These are phyloP conservation scores for Spea hammondii DNA, from an alignment of 2,797 vertebrate species.

Conservation along the genomic window DNA sequence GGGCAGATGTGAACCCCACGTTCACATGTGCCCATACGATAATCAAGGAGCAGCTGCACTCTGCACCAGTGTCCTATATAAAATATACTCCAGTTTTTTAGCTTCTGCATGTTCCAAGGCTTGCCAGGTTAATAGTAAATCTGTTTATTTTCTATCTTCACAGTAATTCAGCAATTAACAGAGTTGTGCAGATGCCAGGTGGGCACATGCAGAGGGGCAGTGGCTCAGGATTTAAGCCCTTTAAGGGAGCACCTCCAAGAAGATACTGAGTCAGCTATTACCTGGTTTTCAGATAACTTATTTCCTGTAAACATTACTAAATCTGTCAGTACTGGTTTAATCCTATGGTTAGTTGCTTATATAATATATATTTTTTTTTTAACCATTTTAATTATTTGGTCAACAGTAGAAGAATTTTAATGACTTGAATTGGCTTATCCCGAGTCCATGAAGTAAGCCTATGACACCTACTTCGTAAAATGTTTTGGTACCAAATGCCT, in stretches of 20 bases:
- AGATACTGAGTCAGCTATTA: conserved; percentile 76
- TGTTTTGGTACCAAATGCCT: conserved; percentile 56
- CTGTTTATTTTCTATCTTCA: conserved; percentile 51
- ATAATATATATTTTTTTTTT: conserved; percentile 51
- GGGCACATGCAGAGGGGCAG: conserved; percentile 85
- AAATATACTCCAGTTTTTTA: neutral
- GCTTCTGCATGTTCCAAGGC: neutral
- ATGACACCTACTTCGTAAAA: neutral
- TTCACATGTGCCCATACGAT: too few species aligned
- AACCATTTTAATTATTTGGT: conserved; percentile 58
- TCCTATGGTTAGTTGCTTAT: neutral
- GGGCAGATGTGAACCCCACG: too few species aligned
- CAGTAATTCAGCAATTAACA: conserved; percentile 92
- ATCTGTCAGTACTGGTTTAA: conserved; percentile 59
- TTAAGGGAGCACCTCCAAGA: conserved; percentile 85
- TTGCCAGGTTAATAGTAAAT: too few species aligned
- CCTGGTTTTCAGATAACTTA: conserved; percentile 72
- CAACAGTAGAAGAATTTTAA: conserved; percentile 74
- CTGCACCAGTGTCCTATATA: too few species aligned
- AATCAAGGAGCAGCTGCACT: too few species aligned
- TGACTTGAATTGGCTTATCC: conserved; percentile 69
- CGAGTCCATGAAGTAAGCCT: neutral
- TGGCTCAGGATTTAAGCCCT: conserved; percentile 90
- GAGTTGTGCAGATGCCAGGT: conserved; percentile 95
- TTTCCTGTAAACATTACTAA: conserved; percentile 67